Conservation (phyloP, 2,888 invertebrate species). For the Sussaba pulchella region DNA sequence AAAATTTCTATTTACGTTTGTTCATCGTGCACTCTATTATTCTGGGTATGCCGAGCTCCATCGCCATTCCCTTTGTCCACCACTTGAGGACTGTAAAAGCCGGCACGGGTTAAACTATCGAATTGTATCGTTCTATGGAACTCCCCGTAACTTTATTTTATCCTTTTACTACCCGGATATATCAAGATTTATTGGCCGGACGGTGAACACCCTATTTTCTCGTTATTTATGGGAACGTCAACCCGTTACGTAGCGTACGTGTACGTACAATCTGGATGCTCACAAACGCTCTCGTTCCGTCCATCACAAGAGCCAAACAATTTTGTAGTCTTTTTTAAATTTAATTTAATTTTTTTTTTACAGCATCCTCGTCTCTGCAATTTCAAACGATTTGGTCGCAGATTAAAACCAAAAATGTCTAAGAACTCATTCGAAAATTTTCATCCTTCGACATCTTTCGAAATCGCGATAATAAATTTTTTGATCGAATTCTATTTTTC, state of each 20-base stretch:
- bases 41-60: background rate
- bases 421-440: background rate
- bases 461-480: background rate
- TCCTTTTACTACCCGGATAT: constrained; percentile 21
- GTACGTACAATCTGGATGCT: background rate
- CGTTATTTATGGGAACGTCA: constrained; percentile 26
- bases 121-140: constrained; percentile 24
- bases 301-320: constrained; percentile 15
- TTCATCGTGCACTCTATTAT: background rate
- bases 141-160: constrained; percentile 26
- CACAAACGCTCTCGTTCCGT: constrained; percentile 16
- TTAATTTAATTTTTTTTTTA: constrained; percentile 20
- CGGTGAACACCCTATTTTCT: constrained; percentile 23
- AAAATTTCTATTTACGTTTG: background rate
- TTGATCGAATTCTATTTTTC: too few relatives aligned
- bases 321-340: too few relatives aligned
- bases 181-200: constrained; percentile 27
- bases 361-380: too few relatives aligned
- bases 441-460: background rate
- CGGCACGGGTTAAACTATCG: constrained; percentile 16
- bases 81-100: constrained; percentile 11
- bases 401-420: background rate
- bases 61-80: background rate
- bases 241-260: constrained; percentile 10
- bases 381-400: background rate